phyloP scores from a whole-genome alignment of 2,888 invertebrate genomes.

The Cephus sareptanus region DNA sequence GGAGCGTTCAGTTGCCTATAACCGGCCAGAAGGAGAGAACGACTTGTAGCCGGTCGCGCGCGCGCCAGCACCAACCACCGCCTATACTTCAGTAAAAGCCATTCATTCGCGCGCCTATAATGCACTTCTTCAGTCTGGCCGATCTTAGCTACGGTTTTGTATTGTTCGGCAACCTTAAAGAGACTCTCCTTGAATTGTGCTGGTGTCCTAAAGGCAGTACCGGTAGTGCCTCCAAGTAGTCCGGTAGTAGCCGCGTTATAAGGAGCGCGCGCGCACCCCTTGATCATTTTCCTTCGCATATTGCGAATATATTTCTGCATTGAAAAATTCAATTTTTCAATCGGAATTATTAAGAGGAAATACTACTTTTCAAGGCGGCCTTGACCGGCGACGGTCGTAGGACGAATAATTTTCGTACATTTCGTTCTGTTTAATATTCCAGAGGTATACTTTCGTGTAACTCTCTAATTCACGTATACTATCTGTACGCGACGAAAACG shows the following conservation, averaged over 20 bases:
- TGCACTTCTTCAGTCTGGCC: conserved; percentile 41
- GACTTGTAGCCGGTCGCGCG: conserved; percentile 27
- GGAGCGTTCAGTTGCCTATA: conserved; percentile 57
- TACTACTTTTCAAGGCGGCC: neutral
- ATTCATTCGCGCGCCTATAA: conserved; percentile 34
- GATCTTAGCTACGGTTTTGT: neutral
- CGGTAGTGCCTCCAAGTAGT: conserved; percentile 1
- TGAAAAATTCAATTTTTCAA: neutral
- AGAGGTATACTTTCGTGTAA: neutral
- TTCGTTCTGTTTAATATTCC: neutral
- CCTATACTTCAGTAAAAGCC: conserved; percentile 20
- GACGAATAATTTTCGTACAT: neutral
- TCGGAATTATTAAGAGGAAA: neutral
- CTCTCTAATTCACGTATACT: neutral
- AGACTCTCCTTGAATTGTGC: neutral
- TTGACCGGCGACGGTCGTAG: neutral
- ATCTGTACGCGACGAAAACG: neutral
- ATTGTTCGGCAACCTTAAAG: conserved; percentile 2
- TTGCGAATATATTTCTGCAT: neutral
- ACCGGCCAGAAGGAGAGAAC: conserved; percentile 52
- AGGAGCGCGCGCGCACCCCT: neutral
- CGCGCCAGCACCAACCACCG: conserved; percentile 25
- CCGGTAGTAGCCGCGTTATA: neutral
- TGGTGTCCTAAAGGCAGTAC: neutral
- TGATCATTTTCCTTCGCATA: neutral